Base-by-base conservation (phyloP, 2,113 vertebrate genomes). In the Rhineura floridana region DNA sequence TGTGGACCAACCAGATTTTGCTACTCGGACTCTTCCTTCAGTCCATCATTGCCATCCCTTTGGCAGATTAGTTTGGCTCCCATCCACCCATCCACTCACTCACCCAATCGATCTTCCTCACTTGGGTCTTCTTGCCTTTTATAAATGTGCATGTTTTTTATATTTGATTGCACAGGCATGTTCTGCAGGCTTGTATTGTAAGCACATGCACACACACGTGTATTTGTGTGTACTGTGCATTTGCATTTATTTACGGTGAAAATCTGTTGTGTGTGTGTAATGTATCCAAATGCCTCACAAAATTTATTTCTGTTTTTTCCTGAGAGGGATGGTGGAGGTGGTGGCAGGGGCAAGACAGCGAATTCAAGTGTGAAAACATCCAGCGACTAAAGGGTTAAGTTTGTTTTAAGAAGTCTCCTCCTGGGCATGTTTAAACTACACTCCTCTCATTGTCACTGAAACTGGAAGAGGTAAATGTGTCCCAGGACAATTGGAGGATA, bases 31-130 rank as follows among this genome's bases (percentile, higher is more conserved):
- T 97, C 90, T 95, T 97, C 33, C 91, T 96, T 91, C 95, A 96
- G 9, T 93, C 96, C 93, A 83, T 92, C 91, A 39, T 87, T 28
- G 88, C 94, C 95, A 91, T 95, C 91, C 95, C 96, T 55, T 88
- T 15, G 85, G 94, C 96, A 97, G 97, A 97, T 97, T 73, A 95
- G 96, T 96, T 72, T 52, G n/a, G n/a, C n/a, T n/a, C n/a, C n/a
- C n/a, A n/a, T n/a, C 23, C 59, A 21, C 23, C 59, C n/a, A n/a
- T n/a, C n/a, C n/a, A n/a, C n/a, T n/a, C n/a, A n/a, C n/a, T 62
- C 59, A 12, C 59, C 23, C 59, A 12, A 62, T 62, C 59, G 13
- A 3, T 62, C 13, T 62, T 21, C 23, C 23, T 42, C n/a, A n/a
- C n/a, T n/a, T n/a, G n/a, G n/a, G n/a, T n/a, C n/a, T n/a, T n/a